Conservation (phyloP, 2,113 vertebrate genomes). For the Otolemur garnettii region DNA sequence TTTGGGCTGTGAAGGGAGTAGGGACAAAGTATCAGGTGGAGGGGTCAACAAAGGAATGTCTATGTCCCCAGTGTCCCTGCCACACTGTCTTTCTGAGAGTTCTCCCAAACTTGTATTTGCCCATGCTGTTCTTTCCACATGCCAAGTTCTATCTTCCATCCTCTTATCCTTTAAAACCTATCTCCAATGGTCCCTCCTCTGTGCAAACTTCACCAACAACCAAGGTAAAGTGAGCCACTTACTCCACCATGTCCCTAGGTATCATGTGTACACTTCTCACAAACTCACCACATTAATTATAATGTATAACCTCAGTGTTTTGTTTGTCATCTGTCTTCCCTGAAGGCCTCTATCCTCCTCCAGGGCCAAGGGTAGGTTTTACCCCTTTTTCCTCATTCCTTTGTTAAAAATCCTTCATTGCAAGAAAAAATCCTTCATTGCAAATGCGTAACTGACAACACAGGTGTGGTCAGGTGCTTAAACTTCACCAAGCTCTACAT, state of each 20-base stretch:
- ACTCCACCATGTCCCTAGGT: not conserved
- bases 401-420: not conserved
- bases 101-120: not conserved
- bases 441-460: not conserved
- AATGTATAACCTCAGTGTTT: not conserved
- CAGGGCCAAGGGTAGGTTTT: not conserved
- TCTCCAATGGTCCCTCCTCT: not conserved
- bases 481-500: not conserved
- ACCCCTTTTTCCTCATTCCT: not conserved
- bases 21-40: not conserved
- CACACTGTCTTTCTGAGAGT: not conserved
- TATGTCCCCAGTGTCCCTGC: not conserved
- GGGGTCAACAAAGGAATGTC: not conserved
- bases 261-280: not conserved
- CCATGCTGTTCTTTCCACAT: not conserved
- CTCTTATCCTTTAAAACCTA: not conserved
- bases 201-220: not conserved
- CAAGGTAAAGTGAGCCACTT: not conserved
- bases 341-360: not conserved
- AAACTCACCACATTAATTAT: not conserved
- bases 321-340: not conserved
- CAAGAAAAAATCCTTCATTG: not conserved
- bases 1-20: not conserved
- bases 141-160: not conserved
- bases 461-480: not conserved